These are phyloP conservation scores for Epicauta chinensis DNA, from an alignment of 1,140 invertebrate genomes.

Conservation along the genomic window DNA sequence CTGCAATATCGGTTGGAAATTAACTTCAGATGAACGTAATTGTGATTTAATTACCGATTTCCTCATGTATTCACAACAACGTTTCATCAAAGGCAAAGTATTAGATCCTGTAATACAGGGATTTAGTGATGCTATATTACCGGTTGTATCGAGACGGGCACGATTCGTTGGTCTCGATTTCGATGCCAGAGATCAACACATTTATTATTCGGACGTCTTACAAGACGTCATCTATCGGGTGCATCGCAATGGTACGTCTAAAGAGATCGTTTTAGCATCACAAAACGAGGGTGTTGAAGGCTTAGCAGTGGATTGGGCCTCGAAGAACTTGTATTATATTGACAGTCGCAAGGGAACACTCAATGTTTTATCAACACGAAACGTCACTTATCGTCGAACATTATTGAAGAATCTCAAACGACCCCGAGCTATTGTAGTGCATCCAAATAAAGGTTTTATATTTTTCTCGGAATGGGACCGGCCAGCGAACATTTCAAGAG, in stretches of 20 bases:
- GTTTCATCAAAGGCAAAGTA: constrained; percentile 93
- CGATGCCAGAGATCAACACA: constrained; percentile 83
- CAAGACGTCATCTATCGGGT: constrained; percentile 94
- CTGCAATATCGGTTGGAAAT: constrained; percentile 83
- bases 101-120: constrained; percentile 82
- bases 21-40: constrained; percentile 69
- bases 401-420: constrained; percentile 83
- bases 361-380: constrained; percentile 84
- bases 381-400: constrained; percentile 77
- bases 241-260: constrained; percentile 78
- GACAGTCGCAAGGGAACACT: constrained; percentile 93
- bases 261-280: constrained; percentile 88
- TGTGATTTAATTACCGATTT: constrained; percentile 87
- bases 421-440: constrained; percentile 91
- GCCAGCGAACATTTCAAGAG: constrained; percentile 90
- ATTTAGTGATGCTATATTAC: constrained; percentile 90
- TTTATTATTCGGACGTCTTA: constrained; percentile 96
- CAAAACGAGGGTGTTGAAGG: constrained; percentile 98
- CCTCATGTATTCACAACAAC: constrained; percentile 94
- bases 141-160: constrained; percentile 82
- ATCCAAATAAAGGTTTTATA: constrained; percentile 89
- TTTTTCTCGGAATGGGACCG: constrained; percentile 97
- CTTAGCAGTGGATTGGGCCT: constrained; percentile 93
- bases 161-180: constrained; percentile 97
- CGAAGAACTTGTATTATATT: constrained; percentile 97